Evolutionary conservation across 2,888 invertebrate species (phyloP).

Genomic region (Eilema sororculum): DNA sequence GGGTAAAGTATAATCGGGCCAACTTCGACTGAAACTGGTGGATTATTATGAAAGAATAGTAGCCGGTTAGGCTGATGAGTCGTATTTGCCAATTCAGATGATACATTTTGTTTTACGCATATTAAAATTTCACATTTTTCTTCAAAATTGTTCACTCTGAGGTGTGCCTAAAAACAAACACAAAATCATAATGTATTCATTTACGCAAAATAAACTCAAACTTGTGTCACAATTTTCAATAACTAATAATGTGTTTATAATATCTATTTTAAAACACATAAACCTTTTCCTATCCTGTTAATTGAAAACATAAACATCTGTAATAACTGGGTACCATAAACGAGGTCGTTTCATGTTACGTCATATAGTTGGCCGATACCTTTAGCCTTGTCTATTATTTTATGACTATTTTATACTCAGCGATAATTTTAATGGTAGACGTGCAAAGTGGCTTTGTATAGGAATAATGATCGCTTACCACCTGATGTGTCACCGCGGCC

Average conservation of each 20-base stretch:
- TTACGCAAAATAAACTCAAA: not conserved
- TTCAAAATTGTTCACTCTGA: not conserved
- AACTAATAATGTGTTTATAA: constrained; percentile 21
- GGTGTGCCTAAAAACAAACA: not conserved
- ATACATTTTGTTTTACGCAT: not conserved
- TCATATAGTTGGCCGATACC: constrained; percentile 14
- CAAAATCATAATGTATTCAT: not conserved
- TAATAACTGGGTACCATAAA: constrained; percentile 11
- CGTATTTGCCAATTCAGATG: no score
- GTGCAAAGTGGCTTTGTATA: constrained; percentile 23
- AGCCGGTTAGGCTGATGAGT: no score
- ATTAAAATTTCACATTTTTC: no score
- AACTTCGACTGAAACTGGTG: no score
- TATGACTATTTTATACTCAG: constrained; percentile 14
- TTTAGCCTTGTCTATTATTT: constrained; percentile 20
- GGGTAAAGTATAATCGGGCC: not conserved
- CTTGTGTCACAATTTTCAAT: constrained; percentile 1
- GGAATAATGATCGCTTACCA: constrained; percentile 9
- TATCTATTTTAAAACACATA: constrained; percentile 13
- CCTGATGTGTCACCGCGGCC: constrained; percentile 9
- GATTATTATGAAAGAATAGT: no score
- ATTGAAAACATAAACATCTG: constrained; percentile 16
- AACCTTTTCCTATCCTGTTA: constrained; percentile 6
- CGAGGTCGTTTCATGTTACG: not conserved
- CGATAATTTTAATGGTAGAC: constrained; percentile 20